These are phyloP conservation scores for Craseonycteris thonglongyai DNA, from an alignment of 2,113 vertebrate species.

Conservation along the genomic window DNA sequence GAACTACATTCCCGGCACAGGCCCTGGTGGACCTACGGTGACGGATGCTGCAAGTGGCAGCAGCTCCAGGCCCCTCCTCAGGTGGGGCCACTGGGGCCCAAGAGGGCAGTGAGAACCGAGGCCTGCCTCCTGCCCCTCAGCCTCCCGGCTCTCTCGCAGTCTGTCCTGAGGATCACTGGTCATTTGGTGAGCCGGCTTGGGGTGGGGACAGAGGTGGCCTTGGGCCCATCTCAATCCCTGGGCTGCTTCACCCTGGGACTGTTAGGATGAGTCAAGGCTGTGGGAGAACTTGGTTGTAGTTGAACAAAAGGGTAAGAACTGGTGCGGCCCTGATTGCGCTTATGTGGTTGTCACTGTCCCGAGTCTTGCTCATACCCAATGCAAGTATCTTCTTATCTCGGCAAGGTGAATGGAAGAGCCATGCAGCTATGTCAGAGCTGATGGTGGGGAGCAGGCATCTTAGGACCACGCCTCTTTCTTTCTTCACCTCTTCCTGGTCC, in stretches of 20 bases:
- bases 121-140: neutral
- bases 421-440: neutral
- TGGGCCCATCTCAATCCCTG: neutral
- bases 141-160: neutral
- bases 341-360: neutral
- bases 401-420: neutral
- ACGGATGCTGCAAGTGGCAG: neutral
- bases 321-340: rapidly evolving
- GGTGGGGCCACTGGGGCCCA: rapidly evolving
- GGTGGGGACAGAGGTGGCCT: too few relatives aligned
- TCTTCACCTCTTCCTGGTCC: neutral
- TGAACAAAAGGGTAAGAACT: neutral
- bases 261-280: neutral
- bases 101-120: neutral
- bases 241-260: too few relatives aligned
- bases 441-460: neutral
- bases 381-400: neutral
- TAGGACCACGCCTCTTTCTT: too few relatives aligned
- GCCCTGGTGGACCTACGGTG: neutral
- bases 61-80: neutral
- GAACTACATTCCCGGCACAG: neutral
- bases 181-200: slow-evolving; percentile 23
- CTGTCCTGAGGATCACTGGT: neutral
- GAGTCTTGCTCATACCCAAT: neutral
- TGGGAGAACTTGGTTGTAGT: neutral